phyloP scores from a whole-genome alignment of 2,113 vertebrate species.

The Engystomops pustulosus region DNA sequence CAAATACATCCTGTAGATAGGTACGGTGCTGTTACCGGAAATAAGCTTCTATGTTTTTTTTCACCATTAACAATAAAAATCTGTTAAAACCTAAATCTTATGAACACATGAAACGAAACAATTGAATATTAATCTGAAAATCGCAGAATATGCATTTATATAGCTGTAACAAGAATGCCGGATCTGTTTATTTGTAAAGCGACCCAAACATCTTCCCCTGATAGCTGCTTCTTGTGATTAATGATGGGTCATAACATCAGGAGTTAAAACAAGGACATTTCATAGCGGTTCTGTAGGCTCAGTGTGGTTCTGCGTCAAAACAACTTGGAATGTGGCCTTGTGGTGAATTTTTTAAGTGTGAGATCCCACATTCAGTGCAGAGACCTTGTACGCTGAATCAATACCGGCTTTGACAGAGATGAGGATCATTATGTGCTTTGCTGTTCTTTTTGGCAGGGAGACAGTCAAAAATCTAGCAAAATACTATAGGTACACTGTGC shows the following conservation, averaged over 20 bases:
- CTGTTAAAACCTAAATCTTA: neutral
- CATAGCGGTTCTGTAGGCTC: conserved; percentile 32
- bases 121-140: too few relatives aligned
- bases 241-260: conserved; percentile 16
- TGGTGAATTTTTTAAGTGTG: conserved; percentile 44
- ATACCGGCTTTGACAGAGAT: conserved; percentile 30
- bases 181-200: neutral
- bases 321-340: conserved; percentile 47
- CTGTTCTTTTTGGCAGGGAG: conserved; percentile 31
- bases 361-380: conserved; percentile 30
- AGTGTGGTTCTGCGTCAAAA: conserved; percentile 38
- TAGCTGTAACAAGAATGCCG: neutral
- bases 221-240: conserved; percentile 32
- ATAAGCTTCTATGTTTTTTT: too few relatives aligned
- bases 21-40: neutral
- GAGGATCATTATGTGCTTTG: conserved; percentile 43
- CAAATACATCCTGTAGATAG: too few relatives aligned
- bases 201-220: neutral
- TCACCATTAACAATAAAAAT: too few relatives aligned
- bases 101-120: neutral
- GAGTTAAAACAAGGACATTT: conserved; percentile 41
- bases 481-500: conserved; percentile 20
- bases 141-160: too few relatives aligned
- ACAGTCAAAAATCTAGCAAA: neutral
- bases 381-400: conserved; percentile 32